A percentile compares a stretch with the other conserved stretches of the same genome.
Conservation (phyloP, 1,140 invertebrate genomes). For the Periplaneta americana region DNA sequence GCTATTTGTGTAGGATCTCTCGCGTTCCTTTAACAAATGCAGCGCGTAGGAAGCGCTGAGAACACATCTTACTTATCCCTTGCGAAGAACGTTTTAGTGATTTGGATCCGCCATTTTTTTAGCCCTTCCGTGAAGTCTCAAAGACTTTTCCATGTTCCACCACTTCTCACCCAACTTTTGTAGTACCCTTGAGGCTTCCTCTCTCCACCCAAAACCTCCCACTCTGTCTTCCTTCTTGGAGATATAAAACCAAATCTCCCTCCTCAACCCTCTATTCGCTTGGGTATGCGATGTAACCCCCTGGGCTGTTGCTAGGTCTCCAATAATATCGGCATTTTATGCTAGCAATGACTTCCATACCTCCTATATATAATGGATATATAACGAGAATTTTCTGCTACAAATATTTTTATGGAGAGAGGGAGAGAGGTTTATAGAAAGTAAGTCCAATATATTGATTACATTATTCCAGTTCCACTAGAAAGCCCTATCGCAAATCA, state of each 20-base stretch:
- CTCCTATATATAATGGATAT: neutral
- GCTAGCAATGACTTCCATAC: neutral
- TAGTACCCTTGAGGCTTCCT: neutral
- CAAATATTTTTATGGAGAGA: neutral
- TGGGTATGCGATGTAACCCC: neutral
- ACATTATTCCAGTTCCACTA: neutral
- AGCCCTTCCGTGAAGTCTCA: neutral
- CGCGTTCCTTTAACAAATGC: no score
- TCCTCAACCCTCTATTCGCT: neutral
- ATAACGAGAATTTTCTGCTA: neutral
- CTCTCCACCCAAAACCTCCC: neutral
- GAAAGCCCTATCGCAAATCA: neutral
- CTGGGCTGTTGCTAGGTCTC: neutral
- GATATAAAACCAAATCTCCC: neutral
- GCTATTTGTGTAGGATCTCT: no score
- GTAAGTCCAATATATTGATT: slow-evolving; percentile 8
- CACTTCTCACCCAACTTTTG: neutral
- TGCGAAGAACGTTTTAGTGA: neutral
- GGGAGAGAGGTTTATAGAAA: neutral
- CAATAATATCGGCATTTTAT: neutral
- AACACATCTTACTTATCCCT: neutral
- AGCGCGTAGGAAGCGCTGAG: no score
- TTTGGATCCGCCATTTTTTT: neutral
- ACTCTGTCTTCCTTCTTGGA: neutral
- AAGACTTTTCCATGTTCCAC: neutral